Evolutionary conservation across 2,113 vertebrate species (phyloP).

Genomic region (Saguinus imperator): DNA sequence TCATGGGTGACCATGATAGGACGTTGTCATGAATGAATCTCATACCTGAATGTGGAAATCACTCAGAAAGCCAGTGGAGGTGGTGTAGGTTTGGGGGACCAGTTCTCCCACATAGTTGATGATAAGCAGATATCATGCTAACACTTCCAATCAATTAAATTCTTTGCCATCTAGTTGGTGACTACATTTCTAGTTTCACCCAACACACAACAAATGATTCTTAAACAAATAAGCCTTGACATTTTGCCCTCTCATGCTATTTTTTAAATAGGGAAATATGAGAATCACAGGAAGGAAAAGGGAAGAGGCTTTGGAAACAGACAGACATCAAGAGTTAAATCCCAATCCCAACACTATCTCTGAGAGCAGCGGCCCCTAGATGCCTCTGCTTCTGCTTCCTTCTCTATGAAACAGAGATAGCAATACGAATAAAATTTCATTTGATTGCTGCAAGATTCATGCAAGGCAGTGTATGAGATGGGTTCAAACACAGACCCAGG

Average conservation of each 20-base stretch:
- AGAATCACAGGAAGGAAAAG: background rate
- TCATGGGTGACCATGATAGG: background rate
- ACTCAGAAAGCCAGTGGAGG: rapidly evolving
- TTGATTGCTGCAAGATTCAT: background rate
- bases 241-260: rapidly evolving
- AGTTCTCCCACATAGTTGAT: background rate
- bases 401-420: background rate
- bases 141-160: background rate
- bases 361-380: background rate
- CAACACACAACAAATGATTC: background rate
- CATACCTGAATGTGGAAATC: background rate
- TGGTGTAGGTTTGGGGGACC: background rate
- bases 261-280: background rate
- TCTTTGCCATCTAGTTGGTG: background rate
- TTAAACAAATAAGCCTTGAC: background rate
- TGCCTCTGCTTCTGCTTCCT: background rate
- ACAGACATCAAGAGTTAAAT: rapidly evolving
- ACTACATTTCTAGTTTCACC: background rate
- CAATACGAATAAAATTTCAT: rapidly evolving
- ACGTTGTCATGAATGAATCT: background rate
- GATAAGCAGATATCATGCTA: rapidly evolving
- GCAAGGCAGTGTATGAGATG: too few species aligned
- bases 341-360: rapidly evolving
- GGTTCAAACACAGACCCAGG: background rate
- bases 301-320: background rate